Evolutionary conservation across 1,140 invertebrate species (phyloP).

Genomic region (Aplysia californica): DNA sequence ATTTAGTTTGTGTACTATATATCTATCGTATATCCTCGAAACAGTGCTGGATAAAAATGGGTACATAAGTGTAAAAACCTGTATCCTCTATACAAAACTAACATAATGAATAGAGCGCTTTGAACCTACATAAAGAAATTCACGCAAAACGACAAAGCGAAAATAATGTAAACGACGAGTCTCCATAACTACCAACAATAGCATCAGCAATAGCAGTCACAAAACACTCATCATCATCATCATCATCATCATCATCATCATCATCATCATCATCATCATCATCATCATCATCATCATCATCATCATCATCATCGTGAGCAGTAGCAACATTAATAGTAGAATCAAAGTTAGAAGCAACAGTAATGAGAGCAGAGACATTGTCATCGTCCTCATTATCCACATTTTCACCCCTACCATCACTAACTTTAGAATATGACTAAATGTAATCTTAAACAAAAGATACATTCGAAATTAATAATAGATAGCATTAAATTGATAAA

Average conservation of each 20-base stretch:
- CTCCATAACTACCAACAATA: neutral
- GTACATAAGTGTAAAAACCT: neutral
- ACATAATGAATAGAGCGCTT: neutral
- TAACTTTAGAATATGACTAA: neutral
- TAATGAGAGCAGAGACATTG: neutral
- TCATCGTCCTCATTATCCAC: constrained; percentile 18
- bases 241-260: constrained; percentile 11
- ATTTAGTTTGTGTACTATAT: too few relatives aligned
- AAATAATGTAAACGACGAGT: neutral
- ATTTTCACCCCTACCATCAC: constrained; percentile 17
- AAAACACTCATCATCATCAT: constrained; percentile 1
- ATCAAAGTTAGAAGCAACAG: neutral
- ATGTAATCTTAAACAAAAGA: constrained; percentile 5
- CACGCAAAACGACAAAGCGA: neutral
- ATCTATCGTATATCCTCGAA: too few relatives aligned
- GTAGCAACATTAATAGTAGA: neutral
- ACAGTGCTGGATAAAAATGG: too few relatives aligned
- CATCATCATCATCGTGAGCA: constrained; percentile 12
- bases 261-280: constrained; percentile 15
- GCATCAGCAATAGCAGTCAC: neutral
- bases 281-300: constrained; percentile 8
- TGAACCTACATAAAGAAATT: neutral
- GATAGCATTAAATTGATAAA: too few relatives aligned
- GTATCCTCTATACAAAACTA: neutral
- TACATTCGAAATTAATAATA: too few relatives aligned